These are phyloP conservation scores for Diarsia brunnea DNA, from an alignment of 2,888 invertebrate species.

Conservation along the genomic window DNA sequence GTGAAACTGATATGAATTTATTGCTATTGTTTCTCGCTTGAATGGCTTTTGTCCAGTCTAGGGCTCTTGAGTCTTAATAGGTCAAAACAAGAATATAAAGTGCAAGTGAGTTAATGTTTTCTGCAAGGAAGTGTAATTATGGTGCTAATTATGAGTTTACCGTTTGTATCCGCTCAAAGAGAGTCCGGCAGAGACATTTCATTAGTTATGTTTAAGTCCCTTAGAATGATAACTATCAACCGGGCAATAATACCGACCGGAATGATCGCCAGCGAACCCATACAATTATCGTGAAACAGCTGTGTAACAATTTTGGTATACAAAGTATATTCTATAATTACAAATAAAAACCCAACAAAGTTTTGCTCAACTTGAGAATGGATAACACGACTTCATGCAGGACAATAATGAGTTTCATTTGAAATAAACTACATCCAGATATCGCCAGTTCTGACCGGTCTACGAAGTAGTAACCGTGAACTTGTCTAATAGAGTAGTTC, in stretches of 20 bases:
- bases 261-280: not conserved
- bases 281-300: not conserved
- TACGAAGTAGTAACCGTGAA: conserved; percentile 49
- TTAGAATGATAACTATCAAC: not conserved
- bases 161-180: not conserved
- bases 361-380: not conserved
- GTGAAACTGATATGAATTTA: conserved; percentile 63
- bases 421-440: not conserved
- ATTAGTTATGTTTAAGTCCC: not conserved
- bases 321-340: not conserved
- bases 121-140: conserved; percentile 25
- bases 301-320: not conserved
- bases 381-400: not conserved
- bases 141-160: conserved; percentile 20
- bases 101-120: conserved; percentile 31
- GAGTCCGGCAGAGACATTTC: not conserved
- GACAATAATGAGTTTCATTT: not conserved
- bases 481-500: conserved; percentile 45
- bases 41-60: conserved; percentile 62
- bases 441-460: not conserved
- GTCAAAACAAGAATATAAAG: conserved; percentile 31
- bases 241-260: not conserved
- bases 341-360: not conserved
- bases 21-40: conserved; percentile 53
- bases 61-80: conserved; percentile 37